Percentiles rank a stretch among this genome's conserved stretches.
Evolutionary conservation across 2,888 invertebrate genomes (phyloP).

Genomic region (Laothoe populi): DNA sequence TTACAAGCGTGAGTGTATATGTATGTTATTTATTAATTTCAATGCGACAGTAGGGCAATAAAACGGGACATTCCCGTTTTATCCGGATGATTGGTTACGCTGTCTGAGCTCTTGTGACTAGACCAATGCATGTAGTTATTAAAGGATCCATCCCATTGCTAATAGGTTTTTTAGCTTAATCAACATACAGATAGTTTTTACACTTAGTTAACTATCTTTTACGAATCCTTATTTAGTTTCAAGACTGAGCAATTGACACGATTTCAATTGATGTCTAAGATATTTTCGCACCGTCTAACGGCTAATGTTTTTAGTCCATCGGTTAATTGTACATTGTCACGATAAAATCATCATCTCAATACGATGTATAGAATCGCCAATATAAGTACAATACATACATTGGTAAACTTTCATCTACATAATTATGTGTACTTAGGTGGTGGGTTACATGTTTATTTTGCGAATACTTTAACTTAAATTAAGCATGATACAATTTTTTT

Average conservation of each 20-base stretch:
- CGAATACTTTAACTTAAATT: conserved; percentile 20
- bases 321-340: conserved; percentile 59
- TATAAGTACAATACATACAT: not conserved
- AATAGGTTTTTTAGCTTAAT: no score
- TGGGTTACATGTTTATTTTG: not conserved
- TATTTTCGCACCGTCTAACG: conserved; percentile 27
- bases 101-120: no score
- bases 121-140: no score
- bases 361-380: conserved; percentile 2
- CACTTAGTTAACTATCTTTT: conserved; percentile 28
- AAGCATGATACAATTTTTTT: conserved; percentile 14
- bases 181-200: not conserved
- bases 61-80: no score
- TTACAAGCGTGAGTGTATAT: no score
- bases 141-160: no score
- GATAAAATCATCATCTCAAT: conserved; percentile 37
- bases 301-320: conserved; percentile 41
- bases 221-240: conserved; percentile 31
- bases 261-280: conserved; percentile 50
- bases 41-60: no score
- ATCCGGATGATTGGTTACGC: no score
- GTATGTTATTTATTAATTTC: no score
- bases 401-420: not conserved
- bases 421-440: conserved; percentile 17
- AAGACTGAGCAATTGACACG: conserved; percentile 63